Evolutionary conservation across 1,140 invertebrate species (phyloP), one percentile per base, ranked within the genome.

Genomic region (Notospermus geniculatus): DNA sequence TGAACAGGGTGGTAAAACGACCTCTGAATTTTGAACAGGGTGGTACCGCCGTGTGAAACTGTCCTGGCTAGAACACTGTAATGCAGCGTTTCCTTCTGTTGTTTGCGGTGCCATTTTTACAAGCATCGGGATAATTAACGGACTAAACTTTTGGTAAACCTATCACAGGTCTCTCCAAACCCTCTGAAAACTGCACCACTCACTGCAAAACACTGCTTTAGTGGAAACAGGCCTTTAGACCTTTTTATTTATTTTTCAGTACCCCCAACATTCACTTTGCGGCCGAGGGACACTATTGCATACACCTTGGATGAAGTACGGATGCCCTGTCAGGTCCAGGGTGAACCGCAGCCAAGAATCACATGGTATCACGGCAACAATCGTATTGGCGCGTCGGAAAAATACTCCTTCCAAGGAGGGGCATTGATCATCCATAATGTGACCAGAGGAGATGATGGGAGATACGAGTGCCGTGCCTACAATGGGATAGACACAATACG

Each of bases 401-500:
- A 71, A 52, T 74, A 77, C 27, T 57, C 64, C 50, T 45, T 58
- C 57, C 32, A 62, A 28, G 85, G 85, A 41, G 91, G 91, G 23
- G 90, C 88, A 76, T 82, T 96, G 53, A 88, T 89, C 67, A 87
- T 96, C 52, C 88, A 87, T 64, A 91, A 91, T 70, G 83, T 93
- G 0, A 86, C 86, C 1, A 67, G 85, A 22, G 77, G 82, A 27
- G 91, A 95, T 73, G 85, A 86, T 53, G 94, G 93, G n/a, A 85
- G 87, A 17, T 97, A 97, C 79, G 91, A 94, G 80, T 97, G 94
- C 73, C 86, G 87, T 5, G 89, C 91, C 0, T 85, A 87, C 46
- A 96, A 96, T 78, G 85, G 87, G 59, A 85, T 89, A 71, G 93
- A 92, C 1, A 83, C 88, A 60, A 86, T 86, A 39, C 87, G 86